Base-by-base conservation (phyloP, 1,140 invertebrate species). In the Probaryconus sp. region DNA sequence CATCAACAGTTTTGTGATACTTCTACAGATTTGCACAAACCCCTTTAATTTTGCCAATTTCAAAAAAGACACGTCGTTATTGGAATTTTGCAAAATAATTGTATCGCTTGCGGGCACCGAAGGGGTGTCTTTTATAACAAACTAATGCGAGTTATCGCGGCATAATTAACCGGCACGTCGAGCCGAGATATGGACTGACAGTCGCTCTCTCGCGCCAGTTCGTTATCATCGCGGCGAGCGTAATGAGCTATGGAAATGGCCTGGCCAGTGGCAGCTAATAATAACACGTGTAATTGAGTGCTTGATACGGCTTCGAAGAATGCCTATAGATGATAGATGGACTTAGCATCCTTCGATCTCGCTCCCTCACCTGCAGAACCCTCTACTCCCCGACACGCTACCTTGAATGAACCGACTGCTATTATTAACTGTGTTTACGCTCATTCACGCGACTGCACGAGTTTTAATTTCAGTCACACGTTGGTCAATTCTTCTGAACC, bases 171-270 rank as follows among this genome's bases (percentile, higher is more conserved):
- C 55, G 24, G 38, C 47, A 55, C 64, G 56, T 50, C 61, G 63
- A 50, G 45, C 50, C 75, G 61, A 77, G 73, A 82, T 82, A 82
- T 72, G 76, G 63, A 6, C 70, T 63, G 70, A 75, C 77, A 75
- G 71, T 81, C 74, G 51, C 37, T 61, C 55, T 53, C 58, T 60
- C 40, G 33, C 35, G 20, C 50, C 17, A 63, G 47, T 68, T 76
- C 40, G 72, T 79, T 77, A 79, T 67, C 72, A 61, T 31, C 42
- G 65, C 55, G 17, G 16, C 55, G 17, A 53, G 69, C 72, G 76
- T 81, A 81, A 81, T 79, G 79, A 81, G 79, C 67, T 76, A 77
- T 72, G 69, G 58, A 73, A 77, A 70, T 68, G 67, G 61, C 60
- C 67, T 70, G 78, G 69, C 42, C 45, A 74, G 68, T 47, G 71